These are phyloP conservation scores for Diogma glabrata DNA, from an alignment of 2,888 invertebrate species.

Conservation along the genomic window DNA sequence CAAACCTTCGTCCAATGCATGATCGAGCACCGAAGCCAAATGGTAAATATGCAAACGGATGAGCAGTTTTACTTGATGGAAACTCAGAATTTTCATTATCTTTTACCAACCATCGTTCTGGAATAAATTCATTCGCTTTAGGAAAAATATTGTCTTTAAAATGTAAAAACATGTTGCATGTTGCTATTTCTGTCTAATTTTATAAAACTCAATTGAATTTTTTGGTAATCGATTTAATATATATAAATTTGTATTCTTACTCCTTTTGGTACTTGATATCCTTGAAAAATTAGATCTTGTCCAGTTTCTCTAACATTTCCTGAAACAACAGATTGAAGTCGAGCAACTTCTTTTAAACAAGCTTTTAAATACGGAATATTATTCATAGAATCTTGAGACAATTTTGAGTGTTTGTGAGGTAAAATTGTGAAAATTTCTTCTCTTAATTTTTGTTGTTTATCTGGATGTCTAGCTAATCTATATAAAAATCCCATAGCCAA, in stretches of 20 bases:
- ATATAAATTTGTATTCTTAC: background rate
- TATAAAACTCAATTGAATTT: conserved; percentile 10
- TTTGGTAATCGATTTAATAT: background rate
- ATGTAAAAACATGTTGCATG: conserved; percentile 53
- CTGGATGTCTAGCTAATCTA: conserved; percentile 28
- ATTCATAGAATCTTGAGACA: conserved; percentile 35
- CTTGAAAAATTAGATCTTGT: conserved; percentile 48
- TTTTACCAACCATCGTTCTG: conserved; percentile 58
- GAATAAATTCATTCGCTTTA: conserved; percentile 49
- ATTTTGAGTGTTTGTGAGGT: conserved; percentile 31
- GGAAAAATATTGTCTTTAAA: conserved; percentile 45
- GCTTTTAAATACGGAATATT: conserved; percentile 52
- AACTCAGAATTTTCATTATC: conserved; percentile 21
- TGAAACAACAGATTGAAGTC: conserved; percentile 47
- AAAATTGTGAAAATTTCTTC: conserved; percentile 41
- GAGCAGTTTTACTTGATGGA: background rate
- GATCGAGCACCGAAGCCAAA: conserved; percentile 35
- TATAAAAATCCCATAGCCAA: background rate
- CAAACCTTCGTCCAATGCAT: conserved; percentile 59
- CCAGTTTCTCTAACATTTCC: conserved; percentile 43
- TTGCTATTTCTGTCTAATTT: conserved; percentile 50
- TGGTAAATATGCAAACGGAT: conserved; percentile 8
- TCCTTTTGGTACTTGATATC: conserved; percentile 49
- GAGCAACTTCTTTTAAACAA: conserved; percentile 60
- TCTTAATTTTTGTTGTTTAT: conserved; percentile 49